Percentiles rank a stretch among this genome's conserved stretches.
Conservation (phyloP, 2,113 vertebrate genomes). For the Calidris pugnax region DNA sequence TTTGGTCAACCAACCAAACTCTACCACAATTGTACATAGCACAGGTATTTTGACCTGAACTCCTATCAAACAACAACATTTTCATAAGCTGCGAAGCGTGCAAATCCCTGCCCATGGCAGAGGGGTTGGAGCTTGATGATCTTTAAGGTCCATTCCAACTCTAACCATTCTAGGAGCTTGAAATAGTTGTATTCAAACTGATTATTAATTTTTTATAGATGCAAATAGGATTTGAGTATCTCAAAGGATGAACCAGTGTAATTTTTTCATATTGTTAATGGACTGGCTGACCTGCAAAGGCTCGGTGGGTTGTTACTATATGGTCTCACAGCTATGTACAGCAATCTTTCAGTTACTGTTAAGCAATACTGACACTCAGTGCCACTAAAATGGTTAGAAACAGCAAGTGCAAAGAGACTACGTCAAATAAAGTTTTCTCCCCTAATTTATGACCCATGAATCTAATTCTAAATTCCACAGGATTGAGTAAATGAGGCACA, state of each 20-base stretch:
- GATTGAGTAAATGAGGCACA: constrained; percentile 31
- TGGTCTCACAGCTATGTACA: not conserved
- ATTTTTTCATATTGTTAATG: not conserved
- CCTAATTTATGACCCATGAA: constrained; percentile 17
- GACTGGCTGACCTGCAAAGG: not conserved
- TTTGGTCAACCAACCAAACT: fast-evolving
- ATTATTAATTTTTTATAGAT: not conserved
- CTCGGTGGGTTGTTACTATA: not conserved
- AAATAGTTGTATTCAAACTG: not conserved
- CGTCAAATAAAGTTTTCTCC: constrained; percentile 14
- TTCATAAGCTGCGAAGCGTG: not conserved
- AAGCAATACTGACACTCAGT: not conserved
- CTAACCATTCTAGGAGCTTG: not conserved
- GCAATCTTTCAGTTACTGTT: not conserved
- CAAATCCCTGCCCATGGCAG: not conserved
- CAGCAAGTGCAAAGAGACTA: not conserved
- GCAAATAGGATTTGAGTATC: not conserved
- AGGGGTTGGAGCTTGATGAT: too few relatives aligned
- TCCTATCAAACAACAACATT: not conserved
- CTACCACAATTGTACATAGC: not conserved
- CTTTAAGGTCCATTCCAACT: too few relatives aligned
- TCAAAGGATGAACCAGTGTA: not conserved
- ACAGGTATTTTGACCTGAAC: not conserved
- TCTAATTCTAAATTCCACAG: not conserved
- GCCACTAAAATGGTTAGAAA: not conserved